Conservation (phyloP, 2,797 vertebrate species). For the Merluccius polli region DNA sequence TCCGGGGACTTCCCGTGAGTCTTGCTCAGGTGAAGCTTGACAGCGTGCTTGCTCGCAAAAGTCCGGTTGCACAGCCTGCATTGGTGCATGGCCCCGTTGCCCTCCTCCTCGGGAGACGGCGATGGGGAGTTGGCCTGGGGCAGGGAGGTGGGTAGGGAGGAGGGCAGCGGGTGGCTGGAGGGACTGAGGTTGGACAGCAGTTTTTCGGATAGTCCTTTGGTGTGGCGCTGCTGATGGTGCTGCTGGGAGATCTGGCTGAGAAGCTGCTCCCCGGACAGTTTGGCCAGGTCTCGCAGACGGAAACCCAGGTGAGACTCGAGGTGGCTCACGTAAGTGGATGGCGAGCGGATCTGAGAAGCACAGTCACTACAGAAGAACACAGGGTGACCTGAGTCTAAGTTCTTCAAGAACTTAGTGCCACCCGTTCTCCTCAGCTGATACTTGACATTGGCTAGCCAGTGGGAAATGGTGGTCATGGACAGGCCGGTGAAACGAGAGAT, state of each 20-base stretch:
- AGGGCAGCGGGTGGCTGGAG: conserved; percentile 71
- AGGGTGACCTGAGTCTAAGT: conserved; percentile 97
- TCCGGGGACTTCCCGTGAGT: conserved; percentile 98
- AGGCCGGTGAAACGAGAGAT: conserved; percentile 98
- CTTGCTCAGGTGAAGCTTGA: conserved; percentile 99
- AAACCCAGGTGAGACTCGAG: conserved; percentile 98
- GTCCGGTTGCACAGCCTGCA: conserved; percentile 99
- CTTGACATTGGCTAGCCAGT: conserved; percentile 99
- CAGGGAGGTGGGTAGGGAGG: conserved; percentile 58
- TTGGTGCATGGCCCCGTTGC: conserved; percentile 83
- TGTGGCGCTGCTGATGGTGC: conserved; percentile 73
- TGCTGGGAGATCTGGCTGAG: conserved; percentile 85
- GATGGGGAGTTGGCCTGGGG: conserved; percentile 65
- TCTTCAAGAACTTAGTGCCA: conserved; percentile 99
- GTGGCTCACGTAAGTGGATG: conserved; percentile 96
- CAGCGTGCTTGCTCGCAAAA: conserved; percentile 98
- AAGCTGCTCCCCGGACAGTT: conserved; percentile 92
- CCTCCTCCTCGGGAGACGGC: conserved; percentile 88
- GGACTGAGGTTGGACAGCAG: conserved; percentile 73
- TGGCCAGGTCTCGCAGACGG: conserved; percentile 93
- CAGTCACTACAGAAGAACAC: conserved; percentile 99
- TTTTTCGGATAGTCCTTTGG: conserved; percentile 94
- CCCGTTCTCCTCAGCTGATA: conserved; percentile 99
- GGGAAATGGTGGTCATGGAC: conserved; percentile 99
- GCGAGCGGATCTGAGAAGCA: conserved; percentile 97